Percentiles rank a stretch among this genome's conserved stretches.
Conservation (phyloP, 1,140 invertebrate genomes). For the Caenorhabditis remanei region DNA sequence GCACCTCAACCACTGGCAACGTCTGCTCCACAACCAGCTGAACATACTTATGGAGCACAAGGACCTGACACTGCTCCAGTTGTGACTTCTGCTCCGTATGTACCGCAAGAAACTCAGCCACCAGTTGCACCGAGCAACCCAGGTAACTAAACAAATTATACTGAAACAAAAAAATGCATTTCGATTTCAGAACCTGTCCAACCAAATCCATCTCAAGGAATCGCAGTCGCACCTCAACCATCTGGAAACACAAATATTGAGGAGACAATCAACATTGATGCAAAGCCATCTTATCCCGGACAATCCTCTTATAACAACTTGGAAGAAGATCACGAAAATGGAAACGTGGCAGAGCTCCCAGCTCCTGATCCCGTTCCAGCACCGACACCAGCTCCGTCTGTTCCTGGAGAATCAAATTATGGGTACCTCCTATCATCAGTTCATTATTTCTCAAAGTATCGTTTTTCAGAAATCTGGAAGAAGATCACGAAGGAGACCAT, state of each 20-base stretch:
- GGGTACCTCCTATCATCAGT: background rate
- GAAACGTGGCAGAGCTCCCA: background rate
- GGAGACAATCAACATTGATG: background rate
- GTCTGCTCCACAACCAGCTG: conserved; percentile 15
- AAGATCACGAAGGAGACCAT: conserved; percentile 27
- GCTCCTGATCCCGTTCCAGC: background rate
- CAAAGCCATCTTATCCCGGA: background rate
- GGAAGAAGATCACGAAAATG: conserved; percentile 33
- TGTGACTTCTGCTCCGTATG: background rate
- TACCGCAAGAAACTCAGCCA: background rate
- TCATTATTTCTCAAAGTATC: too few species aligned
- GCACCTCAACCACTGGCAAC: background rate
- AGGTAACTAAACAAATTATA: background rate
- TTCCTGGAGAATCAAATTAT: conserved; percentile 21
- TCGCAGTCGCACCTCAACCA: background rate
- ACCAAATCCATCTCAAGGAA: conserved; percentile 41
- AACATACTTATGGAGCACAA: conserved; percentile 44
- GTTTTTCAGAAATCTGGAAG: conserved; percentile 31
- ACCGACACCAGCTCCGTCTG: background rate
- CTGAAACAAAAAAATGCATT: background rate
- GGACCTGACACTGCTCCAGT: conserved; percentile 32
- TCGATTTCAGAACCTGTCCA: background rate
- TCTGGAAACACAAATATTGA: conserved; percentile 2
- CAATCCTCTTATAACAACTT: conserved; percentile 34
- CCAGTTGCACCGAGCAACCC: conserved; percentile 23